Evolutionary conservation across 2,113 vertebrate genomes (phyloP).

Genomic region (Equus przewalskii): DNA sequence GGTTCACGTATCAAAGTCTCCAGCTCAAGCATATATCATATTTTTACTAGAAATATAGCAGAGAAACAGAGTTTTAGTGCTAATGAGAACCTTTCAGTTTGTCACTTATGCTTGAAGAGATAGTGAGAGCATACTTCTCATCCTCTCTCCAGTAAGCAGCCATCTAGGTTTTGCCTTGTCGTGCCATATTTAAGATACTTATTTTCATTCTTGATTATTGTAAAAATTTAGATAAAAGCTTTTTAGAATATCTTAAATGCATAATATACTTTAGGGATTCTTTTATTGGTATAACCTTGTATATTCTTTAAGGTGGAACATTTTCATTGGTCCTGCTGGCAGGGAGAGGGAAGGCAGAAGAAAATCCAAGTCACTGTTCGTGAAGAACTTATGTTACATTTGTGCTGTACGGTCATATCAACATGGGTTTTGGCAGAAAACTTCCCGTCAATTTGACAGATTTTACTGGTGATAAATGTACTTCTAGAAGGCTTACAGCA

Average conservation of each 20-base stretch:
- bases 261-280: constrained; percentile 32
- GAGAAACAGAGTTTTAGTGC: neutral
- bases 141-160: neutral
- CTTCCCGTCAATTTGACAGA: constrained; percentile 39
- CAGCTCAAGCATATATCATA: neutral
- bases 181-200: constrained; percentile 40
- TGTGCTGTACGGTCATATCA: constrained; percentile 33
- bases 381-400: constrained; percentile 39
- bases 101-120: neutral
- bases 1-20: neutral
- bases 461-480: constrained; percentile 54
- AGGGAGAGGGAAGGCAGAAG: constrained; percentile 23
- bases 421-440: constrained; percentile 50
- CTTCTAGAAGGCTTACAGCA: neutral
- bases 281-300: neutral
- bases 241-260: neutral
- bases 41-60: constrained; percentile 56
- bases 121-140: neutral
- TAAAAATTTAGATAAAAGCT: constrained; percentile 42
- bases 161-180: neutral
- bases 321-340: constrained; percentile 44
- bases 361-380: constrained; percentile 49
- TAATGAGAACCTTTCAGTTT: constrained; percentile 16
- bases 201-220: constrained; percentile 38
- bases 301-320: constrained; percentile 27